Base-by-base conservation (phyloP, 2,113 vertebrate species). In the Thymallus thymallus region DNA sequence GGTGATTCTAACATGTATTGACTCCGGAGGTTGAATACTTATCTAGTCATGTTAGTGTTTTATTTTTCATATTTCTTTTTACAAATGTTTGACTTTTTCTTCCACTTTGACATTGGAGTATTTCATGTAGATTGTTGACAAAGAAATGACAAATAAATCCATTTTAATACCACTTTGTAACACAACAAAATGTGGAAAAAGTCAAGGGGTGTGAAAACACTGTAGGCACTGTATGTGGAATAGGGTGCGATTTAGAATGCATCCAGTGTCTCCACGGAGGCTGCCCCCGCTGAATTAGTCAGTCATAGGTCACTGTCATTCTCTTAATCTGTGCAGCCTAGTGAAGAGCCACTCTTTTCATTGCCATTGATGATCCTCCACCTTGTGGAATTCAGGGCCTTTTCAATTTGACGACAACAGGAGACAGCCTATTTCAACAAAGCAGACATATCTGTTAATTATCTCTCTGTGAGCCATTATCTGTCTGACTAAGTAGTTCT, bases 311-410 rank as follows among this genome's bases (percentile, higher is more conserved):
- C 82, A 82, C 84, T 85, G 88, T 88, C 87, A 87, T 80, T 86
- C 82, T 89, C 81, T 84, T 89, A 88, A 90, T 91, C 88, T 88
- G 86, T 60, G 76, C 90, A 88, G 82, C 91, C 85, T 77, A 90
- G 87, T 88, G 85, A 83, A 81, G 82, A 88, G 82, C 80, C 81
- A 56, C 80, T 86, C 83, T 90, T 86, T 86, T 85, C 83, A 91
- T 87, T 77, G 76, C 74, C 86, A 80, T 82, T 86, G 80, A 85
- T 87, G 84, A 88, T 86, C 85, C 86, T 86, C 82, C 82, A 75
- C 71, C 76, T 69, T 72, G 81, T 76, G 84, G 87, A 86, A 86
- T 76, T 46, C 77, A 71, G 76, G 48, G 77, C 82, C 86, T 81
- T 84, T 90, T 88, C 81, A 83, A 18, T 69, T 82, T 80, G 85